Percentiles rank a stretch among this genome's conserved stretches.
Conservation (phyloP, 2,888 invertebrate genomes). For the Drosophila niveifrons region DNA sequence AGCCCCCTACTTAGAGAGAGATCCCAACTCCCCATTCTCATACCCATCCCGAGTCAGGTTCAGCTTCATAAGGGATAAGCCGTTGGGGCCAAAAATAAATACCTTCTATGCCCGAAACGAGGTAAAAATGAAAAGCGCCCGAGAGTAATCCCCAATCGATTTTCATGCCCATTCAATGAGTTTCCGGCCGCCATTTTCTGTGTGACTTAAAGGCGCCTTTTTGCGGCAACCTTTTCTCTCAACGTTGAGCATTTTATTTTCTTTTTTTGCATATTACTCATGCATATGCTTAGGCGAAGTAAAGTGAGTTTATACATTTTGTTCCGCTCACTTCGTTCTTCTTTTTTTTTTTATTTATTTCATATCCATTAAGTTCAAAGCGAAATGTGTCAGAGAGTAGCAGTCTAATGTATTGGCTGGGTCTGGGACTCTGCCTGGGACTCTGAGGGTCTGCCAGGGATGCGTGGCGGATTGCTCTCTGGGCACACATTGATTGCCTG, state of each 20-base stretch:
- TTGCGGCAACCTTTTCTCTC: slow-evolving; percentile 51
- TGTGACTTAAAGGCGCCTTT: slow-evolving; percentile 69
- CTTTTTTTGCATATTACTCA: slow-evolving; percentile 47
- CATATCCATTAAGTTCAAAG: slow-evolving; percentile 81
- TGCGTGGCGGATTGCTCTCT: slow-evolving; percentile 46
- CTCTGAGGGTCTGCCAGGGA: slow-evolving; percentile 28
- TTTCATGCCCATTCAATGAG: slow-evolving; percentile 73
- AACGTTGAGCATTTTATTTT: slow-evolving; percentile 4
- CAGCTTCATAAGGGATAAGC: slow-evolving; percentile 48
- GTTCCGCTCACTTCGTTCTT: not conserved
- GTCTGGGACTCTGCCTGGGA: slow-evolving; percentile 2
- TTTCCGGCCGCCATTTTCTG: slow-evolving; percentile 70
- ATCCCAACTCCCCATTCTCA: not conserved
- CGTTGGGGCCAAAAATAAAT: slow-evolving; percentile 68
- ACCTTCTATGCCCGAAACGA: slow-evolving; percentile 58
- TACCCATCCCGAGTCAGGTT: not conserved
- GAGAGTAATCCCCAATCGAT: slow-evolving; percentile 78
- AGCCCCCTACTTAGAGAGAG: slow-evolving; percentile 54
- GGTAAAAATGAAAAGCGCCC: slow-evolving; percentile 75
- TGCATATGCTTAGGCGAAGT: slow-evolving; percentile 63
- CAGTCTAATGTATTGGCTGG: slow-evolving; percentile 72
- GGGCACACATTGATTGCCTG: slow-evolving; percentile 50
- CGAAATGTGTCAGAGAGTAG: slow-evolving; percentile 71
- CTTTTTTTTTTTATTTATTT: slow-evolving; percentile 68
- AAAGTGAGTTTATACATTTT: slow-evolving; percentile 73